Evolutionary conservation across 2,888 invertebrate species (phyloP).

Genomic region (Eumacrocentrus americanus): DNA sequence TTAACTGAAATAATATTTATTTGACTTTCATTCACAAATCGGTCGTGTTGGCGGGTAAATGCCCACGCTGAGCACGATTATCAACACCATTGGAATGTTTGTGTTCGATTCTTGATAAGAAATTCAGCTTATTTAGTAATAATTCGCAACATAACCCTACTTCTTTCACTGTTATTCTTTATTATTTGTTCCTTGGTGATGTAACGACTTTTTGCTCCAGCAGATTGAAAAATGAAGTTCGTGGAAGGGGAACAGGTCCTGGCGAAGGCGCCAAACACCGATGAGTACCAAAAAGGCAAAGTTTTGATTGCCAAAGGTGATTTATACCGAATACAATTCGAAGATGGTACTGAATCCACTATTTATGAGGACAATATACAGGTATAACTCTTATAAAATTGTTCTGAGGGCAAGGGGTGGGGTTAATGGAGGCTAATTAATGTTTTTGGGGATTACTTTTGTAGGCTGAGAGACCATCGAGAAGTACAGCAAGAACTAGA

Average conservation of each 20-base stretch:
- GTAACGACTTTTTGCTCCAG: background rate
- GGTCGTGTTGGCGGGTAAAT: too few relatives aligned
- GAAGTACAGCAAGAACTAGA: conserved; percentile 43
- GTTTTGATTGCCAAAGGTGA: conserved; percentile 44
- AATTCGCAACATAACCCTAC: background rate
- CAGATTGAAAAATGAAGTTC: conserved; percentile 42
- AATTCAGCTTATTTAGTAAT: too few relatives aligned
- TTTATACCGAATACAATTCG: conserved; percentile 49
- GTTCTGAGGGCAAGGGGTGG: too few relatives aligned
- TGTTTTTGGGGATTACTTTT: too few relatives aligned
- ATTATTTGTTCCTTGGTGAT: background rate
- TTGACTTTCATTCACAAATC: too few relatives aligned
- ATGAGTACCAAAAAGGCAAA: conserved; percentile 46
- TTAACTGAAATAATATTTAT: too few relatives aligned
- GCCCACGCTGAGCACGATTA: too few relatives aligned
- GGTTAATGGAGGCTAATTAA: too few relatives aligned
- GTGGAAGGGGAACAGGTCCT: conserved; percentile 52
- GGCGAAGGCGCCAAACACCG: conserved; percentile 47
- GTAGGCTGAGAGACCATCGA: conserved; percentile 47
- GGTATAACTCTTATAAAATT: too few relatives aligned
- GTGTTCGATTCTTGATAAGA: too few relatives aligned
- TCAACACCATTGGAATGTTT: too few relatives aligned
- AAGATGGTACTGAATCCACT: conserved; percentile 47
- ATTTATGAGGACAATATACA: conserved; percentile 45
- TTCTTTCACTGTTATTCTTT: background rate